Conservation (phyloP, 2,113 vertebrate genomes). For the Clarias macrocephalus region DNA sequence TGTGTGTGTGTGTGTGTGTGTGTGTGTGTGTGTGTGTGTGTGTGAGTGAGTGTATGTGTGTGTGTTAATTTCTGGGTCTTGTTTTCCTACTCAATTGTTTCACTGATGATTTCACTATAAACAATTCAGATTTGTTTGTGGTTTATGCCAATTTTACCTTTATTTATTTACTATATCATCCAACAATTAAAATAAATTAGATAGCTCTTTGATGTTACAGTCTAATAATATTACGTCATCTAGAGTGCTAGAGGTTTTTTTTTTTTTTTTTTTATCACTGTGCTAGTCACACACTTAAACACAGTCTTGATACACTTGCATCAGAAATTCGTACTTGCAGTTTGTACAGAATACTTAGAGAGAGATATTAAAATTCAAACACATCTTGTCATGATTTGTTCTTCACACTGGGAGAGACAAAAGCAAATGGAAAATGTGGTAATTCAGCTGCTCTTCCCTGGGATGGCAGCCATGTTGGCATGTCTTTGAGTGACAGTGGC, state of each 20-base stretch:
- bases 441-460: not conserved
- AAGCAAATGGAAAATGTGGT: not conserved
- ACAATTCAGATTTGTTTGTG: not conserved
- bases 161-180: not conserved
- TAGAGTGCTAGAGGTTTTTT: not conserved
- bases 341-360: not conserved
- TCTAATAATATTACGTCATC: not conserved
- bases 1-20: too few species aligned
- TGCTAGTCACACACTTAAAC: not conserved
- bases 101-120: not conserved
- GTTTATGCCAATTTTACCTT: not conserved
- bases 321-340: not conserved
- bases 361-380: not conserved
- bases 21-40: too few species aligned
- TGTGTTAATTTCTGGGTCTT: not conserved
- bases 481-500: not conserved
- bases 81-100: not conserved
- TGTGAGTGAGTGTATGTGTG: too few species aligned
- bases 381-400: not conserved
- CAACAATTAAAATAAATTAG: not conserved
- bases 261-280: not conserved
- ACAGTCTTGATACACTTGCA: not conserved
- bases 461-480: constrained; percentile 3
- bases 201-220: not conserved
- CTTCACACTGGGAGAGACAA: not conserved